phyloP scores from a whole-genome alignment of 2,113 vertebrate genomes.

The Thunnus maccoyii region DNA sequence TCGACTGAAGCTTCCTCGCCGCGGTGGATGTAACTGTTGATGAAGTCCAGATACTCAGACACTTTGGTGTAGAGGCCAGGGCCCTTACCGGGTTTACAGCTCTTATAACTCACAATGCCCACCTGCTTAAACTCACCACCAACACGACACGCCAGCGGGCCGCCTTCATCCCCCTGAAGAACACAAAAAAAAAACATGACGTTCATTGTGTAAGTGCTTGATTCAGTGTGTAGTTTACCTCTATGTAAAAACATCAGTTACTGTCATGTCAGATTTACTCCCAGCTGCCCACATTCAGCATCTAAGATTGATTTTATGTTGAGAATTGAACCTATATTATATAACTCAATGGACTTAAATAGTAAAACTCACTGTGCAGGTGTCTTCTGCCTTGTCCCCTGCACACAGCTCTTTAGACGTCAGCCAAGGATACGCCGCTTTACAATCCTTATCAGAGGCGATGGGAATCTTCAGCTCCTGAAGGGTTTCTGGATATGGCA shows the following conservation, averaged over 20 bases:
- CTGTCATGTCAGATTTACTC: too few relatives aligned
- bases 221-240: too few relatives aligned
- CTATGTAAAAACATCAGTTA: too few relatives aligned
- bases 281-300: too few relatives aligned
- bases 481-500: slow-evolving; percentile 16
- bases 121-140: neutral
- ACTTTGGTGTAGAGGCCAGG: slow-evolving; percentile 48
- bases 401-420: slow-evolving; percentile 28
- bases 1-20: neutral
- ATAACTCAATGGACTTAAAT: neutral
- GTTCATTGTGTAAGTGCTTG: too few relatives aligned
- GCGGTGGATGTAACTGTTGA: neutral
- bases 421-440: fast-evolving
- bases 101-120: slow-evolving; percentile 60
- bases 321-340: neutral
- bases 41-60: slow-evolving; percentile 4
- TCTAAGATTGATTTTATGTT: too few relatives aligned
- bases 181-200: neutral
- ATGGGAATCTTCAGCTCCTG: slow-evolving; percentile 53
- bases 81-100: neutral
- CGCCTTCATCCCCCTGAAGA: slow-evolving; percentile 57
- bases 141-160: slow-evolving; percentile 43
- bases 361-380: slow-evolving; percentile 49
- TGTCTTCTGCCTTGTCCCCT: neutral
- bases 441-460: neutral